A percentile compares a stretch with the other conserved stretches of the same genome.
phyloP scores from a whole-genome alignment of 2,888 invertebrate species.

The Diaphora mendica region DNA sequence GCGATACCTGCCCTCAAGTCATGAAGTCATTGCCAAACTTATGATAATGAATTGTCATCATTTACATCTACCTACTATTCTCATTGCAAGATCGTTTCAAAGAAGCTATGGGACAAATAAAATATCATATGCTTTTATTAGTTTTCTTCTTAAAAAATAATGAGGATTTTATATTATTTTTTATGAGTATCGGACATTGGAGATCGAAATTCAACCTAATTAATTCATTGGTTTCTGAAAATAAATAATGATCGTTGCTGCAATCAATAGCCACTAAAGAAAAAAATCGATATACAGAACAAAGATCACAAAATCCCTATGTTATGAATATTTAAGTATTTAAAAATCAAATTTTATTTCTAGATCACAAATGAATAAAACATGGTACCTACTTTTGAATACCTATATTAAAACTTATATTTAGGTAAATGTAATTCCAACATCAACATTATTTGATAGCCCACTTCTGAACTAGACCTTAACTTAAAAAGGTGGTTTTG shows the following conservation, averaged over 20 bases:
- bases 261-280: background rate
- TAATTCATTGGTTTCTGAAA: background rate
- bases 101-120: background rate
- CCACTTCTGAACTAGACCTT: no score
- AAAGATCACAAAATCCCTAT: background rate
- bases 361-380: no score
- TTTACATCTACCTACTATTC: background rate
- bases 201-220: background rate
- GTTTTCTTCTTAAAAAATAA: no score
- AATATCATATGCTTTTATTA: background rate
- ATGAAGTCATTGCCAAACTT: constrained; percentile 18
- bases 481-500: no score
- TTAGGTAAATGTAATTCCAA: no score
- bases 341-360: no score
- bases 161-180: background rate
- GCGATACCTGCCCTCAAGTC: constrained; percentile 16
- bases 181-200: background rate
- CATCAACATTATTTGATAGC: no score
- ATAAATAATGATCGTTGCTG: background rate
- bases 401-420: no score
- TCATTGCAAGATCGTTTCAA: background rate
- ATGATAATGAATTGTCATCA: background rate
- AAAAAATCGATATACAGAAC: background rate
- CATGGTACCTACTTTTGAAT: no score
- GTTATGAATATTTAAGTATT: no score